Conservation (phyloP, 2,797 vertebrate genomes). For the Rhinoraja longicauda region DNA sequence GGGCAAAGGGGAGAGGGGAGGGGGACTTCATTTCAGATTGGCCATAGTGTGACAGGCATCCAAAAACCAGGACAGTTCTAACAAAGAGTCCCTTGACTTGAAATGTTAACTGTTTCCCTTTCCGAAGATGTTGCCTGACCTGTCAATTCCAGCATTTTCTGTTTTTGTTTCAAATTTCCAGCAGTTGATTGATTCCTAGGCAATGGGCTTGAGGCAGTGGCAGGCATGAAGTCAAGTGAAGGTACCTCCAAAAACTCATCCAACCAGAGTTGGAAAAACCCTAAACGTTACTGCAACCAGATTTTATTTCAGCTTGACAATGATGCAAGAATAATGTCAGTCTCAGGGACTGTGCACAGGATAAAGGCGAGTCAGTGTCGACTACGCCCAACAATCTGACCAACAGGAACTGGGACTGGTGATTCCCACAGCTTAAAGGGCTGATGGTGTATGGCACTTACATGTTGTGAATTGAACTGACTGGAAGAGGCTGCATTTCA, state of each 20-base stretch:
- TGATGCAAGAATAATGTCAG: neutral
- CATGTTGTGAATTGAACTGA: neutral
- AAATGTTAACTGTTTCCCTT: too few relatives aligned
- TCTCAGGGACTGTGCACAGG: neutral
- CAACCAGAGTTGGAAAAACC: neutral
- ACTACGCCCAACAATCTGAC: neutral
- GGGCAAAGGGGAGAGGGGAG: neutral
- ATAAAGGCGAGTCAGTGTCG: neutral
- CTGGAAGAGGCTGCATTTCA: neutral
- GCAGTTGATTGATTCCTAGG: too few relatives aligned
- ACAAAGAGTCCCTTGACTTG: too few relatives aligned
- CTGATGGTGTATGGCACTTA: neutral
- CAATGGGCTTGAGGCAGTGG: too few relatives aligned
- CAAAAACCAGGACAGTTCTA: too few relatives aligned
- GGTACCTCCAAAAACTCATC: neutral
- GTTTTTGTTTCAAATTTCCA: too few relatives aligned
- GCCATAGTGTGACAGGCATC: too few relatives aligned
- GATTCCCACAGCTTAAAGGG: neutral
- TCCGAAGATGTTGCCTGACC: too few relatives aligned
- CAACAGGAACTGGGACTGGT: neutral
- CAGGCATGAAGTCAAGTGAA: neutral
- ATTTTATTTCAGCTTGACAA: neutral
- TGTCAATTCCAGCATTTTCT: too few relatives aligned
- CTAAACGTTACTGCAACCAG: neutral
- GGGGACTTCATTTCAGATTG: neutral